phyloP scores from a whole-genome alignment of 2,797 vertebrate genomes.

The Macrochelys suwanniensis region DNA sequence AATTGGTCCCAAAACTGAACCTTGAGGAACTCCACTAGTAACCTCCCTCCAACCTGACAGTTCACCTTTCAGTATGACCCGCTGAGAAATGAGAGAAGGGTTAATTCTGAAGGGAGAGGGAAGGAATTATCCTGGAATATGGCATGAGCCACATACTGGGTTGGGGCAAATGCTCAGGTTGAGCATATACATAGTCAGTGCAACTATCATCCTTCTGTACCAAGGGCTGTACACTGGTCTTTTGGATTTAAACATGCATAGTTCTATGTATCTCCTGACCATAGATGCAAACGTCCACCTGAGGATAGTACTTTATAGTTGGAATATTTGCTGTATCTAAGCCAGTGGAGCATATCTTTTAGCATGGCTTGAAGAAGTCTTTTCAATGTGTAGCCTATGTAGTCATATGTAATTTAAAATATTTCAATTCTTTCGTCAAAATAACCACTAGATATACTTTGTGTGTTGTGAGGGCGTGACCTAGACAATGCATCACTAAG shows the following conservation, averaged over 20 bases:
- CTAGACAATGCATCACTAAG: background rate
- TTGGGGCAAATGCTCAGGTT: background rate
- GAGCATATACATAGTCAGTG: background rate
- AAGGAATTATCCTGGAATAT: background rate
- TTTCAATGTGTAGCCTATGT: background rate
- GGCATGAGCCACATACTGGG: background rate
- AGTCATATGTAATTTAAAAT: background rate
- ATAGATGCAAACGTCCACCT: background rate
- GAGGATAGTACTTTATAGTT: background rate
- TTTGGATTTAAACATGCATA: background rate
- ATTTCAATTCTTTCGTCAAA: background rate
- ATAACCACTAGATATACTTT: background rate
- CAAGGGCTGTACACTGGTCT: background rate
- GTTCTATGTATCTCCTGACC: background rate
- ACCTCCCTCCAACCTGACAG: too few relatives aligned
- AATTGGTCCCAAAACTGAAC: too few relatives aligned
- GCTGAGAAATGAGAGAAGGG: background rate
- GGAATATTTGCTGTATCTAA: background rate
- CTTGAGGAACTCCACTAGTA: too few relatives aligned
- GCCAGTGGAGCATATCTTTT: background rate
- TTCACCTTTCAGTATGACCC: too few relatives aligned
- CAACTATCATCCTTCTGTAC: background rate
- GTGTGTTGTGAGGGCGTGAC: background rate
- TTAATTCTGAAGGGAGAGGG: background rate
- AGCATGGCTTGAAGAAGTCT: background rate